Conservation (phyloP, 1,140 invertebrate genomes). For the Drosophila aff. region DNA sequence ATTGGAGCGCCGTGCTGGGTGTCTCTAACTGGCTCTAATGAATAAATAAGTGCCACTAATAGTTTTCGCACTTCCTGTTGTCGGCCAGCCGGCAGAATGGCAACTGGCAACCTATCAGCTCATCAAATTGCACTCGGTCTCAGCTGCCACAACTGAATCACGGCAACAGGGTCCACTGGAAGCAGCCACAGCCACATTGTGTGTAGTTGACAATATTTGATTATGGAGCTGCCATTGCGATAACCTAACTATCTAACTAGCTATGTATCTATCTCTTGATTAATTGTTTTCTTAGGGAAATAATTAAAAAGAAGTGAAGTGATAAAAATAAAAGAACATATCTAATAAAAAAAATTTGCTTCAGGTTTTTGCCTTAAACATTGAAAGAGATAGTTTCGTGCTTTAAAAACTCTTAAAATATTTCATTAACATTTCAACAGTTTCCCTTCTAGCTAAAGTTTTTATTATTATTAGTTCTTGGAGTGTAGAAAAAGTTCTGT, state of each 20-base stretch:
- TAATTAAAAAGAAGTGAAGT: conserved; percentile 33
- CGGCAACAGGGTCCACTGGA: background rate
- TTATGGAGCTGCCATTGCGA: conserved; percentile 56
- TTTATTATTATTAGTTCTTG: conserved; percentile 3
- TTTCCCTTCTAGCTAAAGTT: background rate
- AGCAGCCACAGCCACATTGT: conserved; percentile 22
- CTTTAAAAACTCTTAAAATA: background rate
- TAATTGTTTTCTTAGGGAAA: background rate
- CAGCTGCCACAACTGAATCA: conserved; percentile 18
- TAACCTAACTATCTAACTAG: conserved; percentile 50
- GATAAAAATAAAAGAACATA: too few relatives aligned
- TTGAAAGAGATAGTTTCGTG: background rate
- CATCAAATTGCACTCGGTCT: conserved; percentile 58
- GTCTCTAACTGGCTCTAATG: conserved; percentile 83
- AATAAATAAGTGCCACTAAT: conserved; percentile 84
- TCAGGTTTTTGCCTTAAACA: too few relatives aligned
- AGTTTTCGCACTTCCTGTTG: conserved; percentile 82
- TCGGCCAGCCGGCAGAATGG: conserved; percentile 34
- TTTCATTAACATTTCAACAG: background rate
- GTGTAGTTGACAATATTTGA: conserved; percentile 76
- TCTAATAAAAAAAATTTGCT: too few relatives aligned
- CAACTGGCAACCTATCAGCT: conserved; percentile 33
- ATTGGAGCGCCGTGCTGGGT: conserved; percentile 66
- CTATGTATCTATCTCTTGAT: background rate
- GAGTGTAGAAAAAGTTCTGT: conserved; percentile 3